Evolutionary conservation across 1,140 invertebrate species (phyloP), one percentile per base, ranked within the genome.

Genomic region (Steinernema khuongi): DNA sequence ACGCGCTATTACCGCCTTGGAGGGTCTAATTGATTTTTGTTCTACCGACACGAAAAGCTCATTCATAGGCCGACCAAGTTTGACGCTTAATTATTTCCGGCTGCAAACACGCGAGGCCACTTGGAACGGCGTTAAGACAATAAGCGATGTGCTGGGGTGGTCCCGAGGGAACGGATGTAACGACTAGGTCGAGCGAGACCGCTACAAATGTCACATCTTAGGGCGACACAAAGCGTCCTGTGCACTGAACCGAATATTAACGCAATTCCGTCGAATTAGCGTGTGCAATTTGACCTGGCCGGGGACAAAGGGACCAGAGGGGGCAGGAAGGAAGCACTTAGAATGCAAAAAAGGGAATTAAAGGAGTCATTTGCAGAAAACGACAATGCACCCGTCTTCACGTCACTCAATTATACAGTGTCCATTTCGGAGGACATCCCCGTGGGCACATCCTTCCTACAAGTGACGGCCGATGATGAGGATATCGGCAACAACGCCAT

Each of bases 401-500:
- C 74, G n/a, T 70, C 74, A 36, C 50, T 73, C 29, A 77, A 72
- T 1, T 89, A 89, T 72, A 75, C 74, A 26, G 86, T 92, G 0
- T 90, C 89, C 19, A 91, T 98, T 11, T 88, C 90, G 44, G 96
- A 99, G 87, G 94, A 97, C 86, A 94, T 93, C 29, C 87, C 93
- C 68, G 90, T 93, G 74, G 94, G 94, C 74, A 88, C 88, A 0
- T 92, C 91, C 29, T 92, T 97, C 17, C 87, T 93, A 0, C 91
- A 93, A 87, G 90, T 99, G 1, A 89, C 90, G 7, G 95, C 96
- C 0, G 90, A 89, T 0, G 96, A 98, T 85, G 90, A 90, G 1
- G 96, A 99, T 85, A 90, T 91, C 17, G 93, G 93, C 17, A 87
- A 93, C 1, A 98, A 98, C 87, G 94, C 93, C 0, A 88, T 90